Evolutionary conservation across 1,140 invertebrate species (phyloP).

Genomic region (Papilio helenus): DNA sequence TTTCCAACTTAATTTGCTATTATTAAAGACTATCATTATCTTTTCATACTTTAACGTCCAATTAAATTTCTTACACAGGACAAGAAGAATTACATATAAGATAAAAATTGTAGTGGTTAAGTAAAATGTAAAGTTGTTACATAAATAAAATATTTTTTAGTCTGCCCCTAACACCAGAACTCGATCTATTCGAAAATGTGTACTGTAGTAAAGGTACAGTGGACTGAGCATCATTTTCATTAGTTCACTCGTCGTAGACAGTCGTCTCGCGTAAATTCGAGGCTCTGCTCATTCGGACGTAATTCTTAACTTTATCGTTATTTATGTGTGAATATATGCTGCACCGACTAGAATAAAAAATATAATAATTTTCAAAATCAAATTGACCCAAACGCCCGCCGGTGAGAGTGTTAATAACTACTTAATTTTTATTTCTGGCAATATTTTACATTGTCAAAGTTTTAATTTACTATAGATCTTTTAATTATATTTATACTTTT

Average conservation of each 20-base stretch:
- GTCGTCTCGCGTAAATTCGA: slow-evolving; percentile 13
- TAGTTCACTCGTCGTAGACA: slow-evolving; percentile 23
- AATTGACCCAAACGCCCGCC: not conserved
- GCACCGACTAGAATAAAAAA: not conserved
- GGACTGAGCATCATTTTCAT: slow-evolving; percentile 22
- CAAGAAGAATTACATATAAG: no score
- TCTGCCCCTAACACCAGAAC: not conserved
- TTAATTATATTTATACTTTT: not conserved
- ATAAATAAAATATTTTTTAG: no score
- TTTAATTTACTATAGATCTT: slow-evolving; percentile 9
- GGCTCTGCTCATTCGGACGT: not conserved
- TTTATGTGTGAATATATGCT: not conserved
- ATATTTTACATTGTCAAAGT: slow-evolving; percentile 49
- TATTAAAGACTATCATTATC: no score
- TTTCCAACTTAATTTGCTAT: no score
- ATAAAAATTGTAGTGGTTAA: no score
- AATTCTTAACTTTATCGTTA: not conserved
- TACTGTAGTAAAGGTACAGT: slow-evolving; percentile 9
- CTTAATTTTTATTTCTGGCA: slow-evolving; percentile 48
- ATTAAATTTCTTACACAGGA: no score
- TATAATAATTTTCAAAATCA: not conserved
- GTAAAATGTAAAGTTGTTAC: no score
- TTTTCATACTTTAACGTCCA: no score
- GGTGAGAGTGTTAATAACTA: slow-evolving; percentile 5
- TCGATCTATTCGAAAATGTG: slow-evolving; percentile 16